These are phyloP conservation scores for Condylura cristata DNA, from an alignment of 2,113 vertebrate species.

Conservation along the genomic window DNA sequence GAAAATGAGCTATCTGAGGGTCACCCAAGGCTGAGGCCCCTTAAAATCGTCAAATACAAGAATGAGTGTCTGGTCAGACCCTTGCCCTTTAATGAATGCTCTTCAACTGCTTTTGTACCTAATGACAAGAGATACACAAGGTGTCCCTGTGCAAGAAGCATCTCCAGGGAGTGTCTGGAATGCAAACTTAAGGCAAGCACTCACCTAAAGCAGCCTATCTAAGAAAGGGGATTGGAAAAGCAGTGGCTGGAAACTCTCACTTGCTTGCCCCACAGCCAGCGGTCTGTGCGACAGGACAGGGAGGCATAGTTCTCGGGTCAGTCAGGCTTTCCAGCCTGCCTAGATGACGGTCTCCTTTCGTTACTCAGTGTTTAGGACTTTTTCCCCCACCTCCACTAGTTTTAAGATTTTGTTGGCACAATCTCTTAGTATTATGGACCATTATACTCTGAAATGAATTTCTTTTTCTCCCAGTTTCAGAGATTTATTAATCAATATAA, in stretches of 20 bases:
- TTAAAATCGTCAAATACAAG: neutral
- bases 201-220: neutral
- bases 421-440: neutral
- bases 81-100: neutral
- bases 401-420: neutral
- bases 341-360: neutral
- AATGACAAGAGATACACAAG: neutral
- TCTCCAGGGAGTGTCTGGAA: neutral
- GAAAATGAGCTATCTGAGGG: neutral
- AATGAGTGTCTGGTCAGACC: neutral
- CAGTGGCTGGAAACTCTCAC: neutral
- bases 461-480: neutral
- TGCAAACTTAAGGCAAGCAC: neutral
- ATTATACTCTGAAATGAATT: neutral
- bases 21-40: neutral
- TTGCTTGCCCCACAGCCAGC: accelerated
- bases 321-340: neutral
- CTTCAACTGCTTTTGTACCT: neutral
- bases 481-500: too few species aligned
- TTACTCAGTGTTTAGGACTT: neutral
- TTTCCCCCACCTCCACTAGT: too few species aligned
- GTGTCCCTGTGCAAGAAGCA: neutral
- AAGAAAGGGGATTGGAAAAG: neutral
- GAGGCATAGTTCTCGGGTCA: neutral
- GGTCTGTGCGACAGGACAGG: too few species aligned